Conservation (phyloP, 2,888 invertebrate genomes). For the Drosophila anomelani region DNA sequence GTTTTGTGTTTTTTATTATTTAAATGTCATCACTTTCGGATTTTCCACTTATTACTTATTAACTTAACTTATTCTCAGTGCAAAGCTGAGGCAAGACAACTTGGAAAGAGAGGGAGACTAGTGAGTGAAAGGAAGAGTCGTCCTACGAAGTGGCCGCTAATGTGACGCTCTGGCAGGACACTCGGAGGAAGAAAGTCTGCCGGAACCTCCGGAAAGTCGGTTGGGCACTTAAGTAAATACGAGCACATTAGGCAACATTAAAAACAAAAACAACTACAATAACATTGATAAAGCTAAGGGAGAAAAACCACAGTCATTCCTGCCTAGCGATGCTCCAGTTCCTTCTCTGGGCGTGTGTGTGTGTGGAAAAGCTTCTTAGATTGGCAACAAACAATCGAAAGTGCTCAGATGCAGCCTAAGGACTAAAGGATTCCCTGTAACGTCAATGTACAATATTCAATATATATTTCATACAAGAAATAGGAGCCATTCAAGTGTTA, state of each 20-base stretch:
- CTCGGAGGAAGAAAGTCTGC: conserved; percentile 7
- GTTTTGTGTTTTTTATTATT: neutral
- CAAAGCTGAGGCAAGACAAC: neutral
- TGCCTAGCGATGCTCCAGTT: neutral
- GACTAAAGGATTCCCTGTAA: neutral
- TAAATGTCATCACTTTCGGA: neutral
- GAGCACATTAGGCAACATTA: conserved; percentile 68
- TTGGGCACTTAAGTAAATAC: conserved; percentile 74
- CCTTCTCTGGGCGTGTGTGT: conserved; percentile 7
- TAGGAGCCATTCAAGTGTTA: neutral
- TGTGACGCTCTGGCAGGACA: conserved; percentile 1
- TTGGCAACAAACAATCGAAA: conserved; percentile 32
- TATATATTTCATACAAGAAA: neutral
- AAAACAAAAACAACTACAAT: conserved; percentile 8
- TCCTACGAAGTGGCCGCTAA: neutral
- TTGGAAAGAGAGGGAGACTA: neutral
- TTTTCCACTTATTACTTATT: neutral
- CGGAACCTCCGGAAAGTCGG: conserved; percentile 36
- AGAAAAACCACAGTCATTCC: neutral
- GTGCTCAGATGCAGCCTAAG: neutral
- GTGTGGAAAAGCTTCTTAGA: conserved; percentile 52
- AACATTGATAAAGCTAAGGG: neutral
- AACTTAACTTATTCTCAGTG: neutral
- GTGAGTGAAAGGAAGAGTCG: neutral
- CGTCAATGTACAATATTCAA: neutral